Conservation (phyloP, 2,113 vertebrate genomes). For the Potamarius usumacintae region DNA sequence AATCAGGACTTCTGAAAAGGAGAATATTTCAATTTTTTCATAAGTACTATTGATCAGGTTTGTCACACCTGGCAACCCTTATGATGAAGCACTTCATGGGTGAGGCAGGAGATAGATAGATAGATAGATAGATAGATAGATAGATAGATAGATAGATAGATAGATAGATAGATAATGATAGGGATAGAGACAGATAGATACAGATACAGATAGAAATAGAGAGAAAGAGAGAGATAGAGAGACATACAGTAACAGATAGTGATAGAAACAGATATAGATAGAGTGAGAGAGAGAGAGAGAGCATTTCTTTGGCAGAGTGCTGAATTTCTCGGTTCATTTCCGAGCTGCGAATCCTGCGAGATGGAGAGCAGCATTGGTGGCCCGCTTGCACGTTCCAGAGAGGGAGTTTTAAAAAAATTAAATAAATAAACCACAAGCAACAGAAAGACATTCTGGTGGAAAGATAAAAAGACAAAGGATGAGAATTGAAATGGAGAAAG, state of each 20-base stretch:
- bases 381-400: slow-evolving; percentile 14
- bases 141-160: too few relatives aligned
- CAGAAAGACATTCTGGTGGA: not conserved
- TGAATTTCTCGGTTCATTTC: slow-evolving; percentile 30
- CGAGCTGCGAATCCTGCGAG: slow-evolving; percentile 8
- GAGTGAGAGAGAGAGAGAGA: not conserved
- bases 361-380: slow-evolving; percentile 29
- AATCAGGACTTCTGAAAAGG: not conserved
- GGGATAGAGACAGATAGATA: too few relatives aligned
- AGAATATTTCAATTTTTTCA: not conserved
- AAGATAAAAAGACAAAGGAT: not conserved
- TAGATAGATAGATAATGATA: too few relatives aligned
- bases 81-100: not conserved
- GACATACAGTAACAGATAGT: too few relatives aligned
- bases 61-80: not conserved
- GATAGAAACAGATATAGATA: too few relatives aligned
- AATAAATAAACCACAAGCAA: slow-evolving; percentile 39
- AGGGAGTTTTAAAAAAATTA: not conserved
- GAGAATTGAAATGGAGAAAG: slow-evolving; percentile 38
- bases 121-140: too few relatives aligned
- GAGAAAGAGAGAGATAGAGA: too few relatives aligned
- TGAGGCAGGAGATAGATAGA: not conserved
- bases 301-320: slow-evolving; percentile 33
- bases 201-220: too few relatives aligned
- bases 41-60: not conserved